Conservation (phyloP, 1,140 invertebrate genomes). For the Oscheius sp. region DNA sequence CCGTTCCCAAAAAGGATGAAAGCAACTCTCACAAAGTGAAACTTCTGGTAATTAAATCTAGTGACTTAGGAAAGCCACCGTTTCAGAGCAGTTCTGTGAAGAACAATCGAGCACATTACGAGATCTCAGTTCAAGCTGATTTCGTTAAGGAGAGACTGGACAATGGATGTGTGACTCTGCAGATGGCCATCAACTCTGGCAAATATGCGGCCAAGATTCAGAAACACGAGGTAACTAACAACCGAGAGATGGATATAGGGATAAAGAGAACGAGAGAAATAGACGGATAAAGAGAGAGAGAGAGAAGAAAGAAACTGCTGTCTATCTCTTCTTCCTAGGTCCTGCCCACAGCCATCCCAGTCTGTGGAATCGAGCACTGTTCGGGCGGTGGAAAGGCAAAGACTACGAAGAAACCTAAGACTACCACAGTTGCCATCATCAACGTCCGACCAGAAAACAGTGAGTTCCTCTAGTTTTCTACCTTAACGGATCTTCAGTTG, state of each 20-base stretch:
- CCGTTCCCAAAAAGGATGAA: not conserved
- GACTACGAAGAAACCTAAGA: not conserved
- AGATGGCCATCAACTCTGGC: slow-evolving; percentile 49
- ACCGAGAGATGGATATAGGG: not conserved
- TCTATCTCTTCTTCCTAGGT: not conserved
- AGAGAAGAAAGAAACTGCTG: not conserved
- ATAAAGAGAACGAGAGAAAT: no score
- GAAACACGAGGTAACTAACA: slow-evolving; percentile 41
- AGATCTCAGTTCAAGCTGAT: not conserved
- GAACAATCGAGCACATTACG: not conserved
- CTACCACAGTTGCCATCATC: not conserved
- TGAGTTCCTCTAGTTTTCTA: not conserved
- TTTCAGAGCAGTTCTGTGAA: not conserved
- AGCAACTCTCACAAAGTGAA: not conserved
- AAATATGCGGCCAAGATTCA: slow-evolving; percentile 38
- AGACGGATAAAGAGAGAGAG: no score
- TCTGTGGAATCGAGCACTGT: not conserved
- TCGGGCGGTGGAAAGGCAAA: not conserved
- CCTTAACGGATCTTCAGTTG: not conserved
- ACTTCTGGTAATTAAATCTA: not conserved
- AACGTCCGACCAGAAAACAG: not conserved
- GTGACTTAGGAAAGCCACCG: not conserved
- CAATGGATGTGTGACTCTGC: slow-evolving; percentile 50
- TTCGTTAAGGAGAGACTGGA: not conserved
- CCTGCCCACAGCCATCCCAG: not conserved